Base-by-base conservation (phyloP, 2,888 invertebrate genomes). In the Sialis lutaria region DNA sequence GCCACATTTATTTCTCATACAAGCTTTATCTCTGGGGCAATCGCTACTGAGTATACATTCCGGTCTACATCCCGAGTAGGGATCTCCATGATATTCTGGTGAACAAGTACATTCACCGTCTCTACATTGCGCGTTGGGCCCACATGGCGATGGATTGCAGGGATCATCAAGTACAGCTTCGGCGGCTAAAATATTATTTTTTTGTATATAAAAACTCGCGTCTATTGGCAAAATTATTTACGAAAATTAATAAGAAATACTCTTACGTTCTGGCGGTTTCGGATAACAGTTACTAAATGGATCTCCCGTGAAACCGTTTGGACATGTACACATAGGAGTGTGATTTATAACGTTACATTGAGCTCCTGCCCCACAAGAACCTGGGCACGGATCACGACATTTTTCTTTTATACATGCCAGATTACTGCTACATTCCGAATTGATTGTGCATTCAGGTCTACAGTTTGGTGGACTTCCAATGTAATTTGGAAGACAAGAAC, bases 71-170 rank as follows among this genome's bases (percentile, higher is more conserved):
- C 75, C 73, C 59, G 71, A 70, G 59, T 79, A 74, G 33, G 84
- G 82, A 63, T 86, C 84, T 37, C 88, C 88, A 55, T 78, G 80
- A 60, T 84, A 84, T 61, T 81, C 82, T 6, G 79, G 73, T 50
- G 83, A 58, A 60, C 88, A 89, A 39, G 77, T 72, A 60, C 88
- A 89, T 42, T 82, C 76, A 30, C 85, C 83, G 9, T 45, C 40
- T 10, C 33, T 39, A 59, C 89, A 89, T 55, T 80, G 67, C 22
- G 88, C 79, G 63, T 88, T 87, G 6, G 83, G 73, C n/a, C 89
- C 89, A 60, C 88, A 88, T 7, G 86, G 85, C 37, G 81, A 79
- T 48, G 84, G 84, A 58, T 77, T 74, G 60, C 86, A 87, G 33
- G 84, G 84, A 57, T 79, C 60, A 40, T 67, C 55, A 47, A 56